A percentile compares a stretch with the other conserved stretches of the same genome.
Evolutionary conservation across 2,113 vertebrate species (phyloP).

Genomic region (Calonectris borealis): DNA sequence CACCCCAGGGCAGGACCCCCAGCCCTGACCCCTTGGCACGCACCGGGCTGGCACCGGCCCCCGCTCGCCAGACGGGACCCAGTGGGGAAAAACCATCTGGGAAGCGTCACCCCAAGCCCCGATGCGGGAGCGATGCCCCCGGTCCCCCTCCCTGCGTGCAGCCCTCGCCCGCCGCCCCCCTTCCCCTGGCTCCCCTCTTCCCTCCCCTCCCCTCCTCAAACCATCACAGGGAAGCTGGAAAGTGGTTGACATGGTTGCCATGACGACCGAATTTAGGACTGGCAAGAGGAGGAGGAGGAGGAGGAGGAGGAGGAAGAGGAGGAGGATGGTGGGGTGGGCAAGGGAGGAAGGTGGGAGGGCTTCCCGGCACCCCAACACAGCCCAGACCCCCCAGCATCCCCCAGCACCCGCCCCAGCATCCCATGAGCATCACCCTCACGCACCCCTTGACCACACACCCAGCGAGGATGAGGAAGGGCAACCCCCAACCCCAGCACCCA

Average conservation of each 20-base stretch:
- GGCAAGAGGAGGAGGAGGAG: conserved; percentile 40
- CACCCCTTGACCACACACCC: background rate
- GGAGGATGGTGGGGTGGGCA: background rate
- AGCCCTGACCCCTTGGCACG: background rate
- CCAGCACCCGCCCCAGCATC: background rate
- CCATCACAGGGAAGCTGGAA: conserved; percentile 71
- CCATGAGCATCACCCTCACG: background rate
- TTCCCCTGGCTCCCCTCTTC: background rate
- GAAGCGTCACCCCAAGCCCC: background rate
- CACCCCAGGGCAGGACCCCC: background rate
- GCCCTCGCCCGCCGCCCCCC: background rate
- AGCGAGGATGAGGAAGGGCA: background rate
- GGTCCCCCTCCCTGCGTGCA: background rate
- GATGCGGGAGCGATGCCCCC: background rate
- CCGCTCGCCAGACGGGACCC: background rate
- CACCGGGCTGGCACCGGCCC: background rate
- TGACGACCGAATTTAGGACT: conserved; percentile 75
- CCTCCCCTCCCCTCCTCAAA: conserved; percentile 57
- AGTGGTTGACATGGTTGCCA: conserved; percentile 81
- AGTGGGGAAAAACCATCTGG: background rate
- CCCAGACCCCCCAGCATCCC: background rate
- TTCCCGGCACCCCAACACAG: background rate
- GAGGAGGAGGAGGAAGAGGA: background rate
- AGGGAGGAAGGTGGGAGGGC: background rate
- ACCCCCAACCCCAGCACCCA: background rate